Evolutionary conservation across 2,797 vertebrate species (phyloP).

Genomic region (Tadarida brasiliensis): DNA sequence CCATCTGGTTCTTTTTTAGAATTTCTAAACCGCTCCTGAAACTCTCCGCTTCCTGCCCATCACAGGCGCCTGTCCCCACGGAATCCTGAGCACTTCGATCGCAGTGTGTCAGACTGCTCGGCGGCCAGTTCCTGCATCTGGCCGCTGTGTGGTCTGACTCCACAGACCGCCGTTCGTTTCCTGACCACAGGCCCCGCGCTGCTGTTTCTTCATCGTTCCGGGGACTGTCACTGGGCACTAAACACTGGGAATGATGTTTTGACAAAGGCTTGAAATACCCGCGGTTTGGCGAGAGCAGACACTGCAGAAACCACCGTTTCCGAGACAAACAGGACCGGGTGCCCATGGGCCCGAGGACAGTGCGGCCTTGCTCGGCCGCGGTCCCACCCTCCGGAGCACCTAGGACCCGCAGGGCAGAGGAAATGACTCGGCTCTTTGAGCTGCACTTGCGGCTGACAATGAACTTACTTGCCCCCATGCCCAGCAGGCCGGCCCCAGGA

Average conservation of each 20-base stretch:
- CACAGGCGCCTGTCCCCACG: not conserved
- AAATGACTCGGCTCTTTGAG: not conserved
- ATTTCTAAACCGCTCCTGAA: not conserved
- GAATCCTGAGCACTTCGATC: not conserved
- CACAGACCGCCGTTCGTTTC: not conserved
- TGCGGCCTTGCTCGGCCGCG: not conserved
- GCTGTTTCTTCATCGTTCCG: not conserved
- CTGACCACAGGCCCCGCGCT: not conserved
- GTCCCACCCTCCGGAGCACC: accelerated
- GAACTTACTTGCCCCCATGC: not conserved
- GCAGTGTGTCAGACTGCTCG: not conserved
- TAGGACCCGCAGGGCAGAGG: not conserved
- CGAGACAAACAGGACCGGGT: not conserved
- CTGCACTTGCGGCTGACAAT: accelerated
- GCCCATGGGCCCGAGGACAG: accelerated
- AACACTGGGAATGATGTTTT: no score
- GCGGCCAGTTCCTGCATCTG: not conserved
- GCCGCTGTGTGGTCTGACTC: not conserved
- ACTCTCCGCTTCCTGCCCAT: not conserved
- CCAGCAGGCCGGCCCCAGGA: accelerated
- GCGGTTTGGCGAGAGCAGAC: not conserved
- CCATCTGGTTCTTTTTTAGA: not conserved
- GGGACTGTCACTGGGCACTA: not conserved
- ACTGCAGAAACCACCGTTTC: not conserved
- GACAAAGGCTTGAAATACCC: accelerated